These are phyloP conservation scores for Cremastinae sp. DNA, from an alignment of 2,888 invertebrate genomes.

Conservation along the genomic window DNA sequence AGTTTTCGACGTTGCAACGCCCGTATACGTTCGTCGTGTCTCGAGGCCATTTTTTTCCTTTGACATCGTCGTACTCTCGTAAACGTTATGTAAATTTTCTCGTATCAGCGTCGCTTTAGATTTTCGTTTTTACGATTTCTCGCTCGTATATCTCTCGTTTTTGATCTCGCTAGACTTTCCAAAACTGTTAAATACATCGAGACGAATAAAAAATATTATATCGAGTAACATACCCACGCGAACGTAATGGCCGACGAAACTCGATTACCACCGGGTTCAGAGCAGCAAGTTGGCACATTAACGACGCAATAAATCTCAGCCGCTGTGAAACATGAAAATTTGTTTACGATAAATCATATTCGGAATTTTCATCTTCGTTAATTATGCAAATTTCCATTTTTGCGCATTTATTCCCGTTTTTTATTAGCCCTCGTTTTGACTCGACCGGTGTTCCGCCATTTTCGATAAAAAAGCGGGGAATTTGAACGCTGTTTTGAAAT, in stretches of 20 bases:
- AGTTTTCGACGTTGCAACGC: slow-evolving; percentile 37
- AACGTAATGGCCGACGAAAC: slow-evolving; percentile 61
- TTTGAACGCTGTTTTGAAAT: slow-evolving; percentile 11
- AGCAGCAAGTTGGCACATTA: not conserved
- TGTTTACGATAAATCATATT: slow-evolving; percentile 7
- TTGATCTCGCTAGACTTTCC: slow-evolving; percentile 10
- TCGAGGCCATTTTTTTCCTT: slow-evolving; percentile 39
- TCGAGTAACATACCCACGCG: slow-evolving; percentile 61
- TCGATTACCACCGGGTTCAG: slow-evolving; percentile 46
- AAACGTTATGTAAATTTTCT: slow-evolving; percentile 31
- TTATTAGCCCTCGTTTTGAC: slow-evolving; percentile 37
- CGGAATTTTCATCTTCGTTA: slow-evolving; percentile 22
- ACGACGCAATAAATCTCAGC: slow-evolving; percentile 6
- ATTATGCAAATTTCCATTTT: not conserved
- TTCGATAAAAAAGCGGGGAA: slow-evolving; percentile 12
- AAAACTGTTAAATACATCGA: slow-evolving; percentile 47
- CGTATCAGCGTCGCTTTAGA: slow-evolving; percentile 31
- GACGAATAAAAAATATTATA: slow-evolving; percentile 46
- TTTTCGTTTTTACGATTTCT: slow-evolving; percentile 18
- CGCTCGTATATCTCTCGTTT: slow-evolving; percentile 6
- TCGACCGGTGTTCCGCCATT: slow-evolving; percentile 30
- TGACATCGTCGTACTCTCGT: slow-evolving; percentile 25
- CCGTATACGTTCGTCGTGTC: slow-evolving; percentile 31
- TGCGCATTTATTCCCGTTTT: not conserved
- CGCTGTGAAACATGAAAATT: not conserved